phyloP scores from a whole-genome alignment of 2,888 invertebrate genomes.

The Drosophila prostipennis region DNA sequence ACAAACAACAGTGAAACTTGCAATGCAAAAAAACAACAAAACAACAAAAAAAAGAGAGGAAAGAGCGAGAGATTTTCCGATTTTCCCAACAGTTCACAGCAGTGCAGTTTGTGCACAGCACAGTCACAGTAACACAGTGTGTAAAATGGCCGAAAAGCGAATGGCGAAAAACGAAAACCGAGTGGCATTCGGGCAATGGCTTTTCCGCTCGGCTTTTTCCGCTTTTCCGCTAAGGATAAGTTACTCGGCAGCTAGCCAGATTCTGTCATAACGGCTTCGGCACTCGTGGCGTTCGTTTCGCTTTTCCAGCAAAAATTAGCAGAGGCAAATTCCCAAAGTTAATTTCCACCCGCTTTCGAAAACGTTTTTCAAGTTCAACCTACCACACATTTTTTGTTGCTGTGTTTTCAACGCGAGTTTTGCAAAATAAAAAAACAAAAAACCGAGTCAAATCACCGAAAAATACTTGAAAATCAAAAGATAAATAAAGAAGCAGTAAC shows the following conservation, averaged over 20 bases:
- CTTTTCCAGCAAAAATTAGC: conserved; percentile 29
- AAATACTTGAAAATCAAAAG: neutral
- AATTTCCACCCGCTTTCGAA: conserved; percentile 7
- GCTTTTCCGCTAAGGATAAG: conserved; percentile 63
- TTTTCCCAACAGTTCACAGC: conserved; percentile 4
- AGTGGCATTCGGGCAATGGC: conserved; percentile 11
- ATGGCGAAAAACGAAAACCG: neutral
- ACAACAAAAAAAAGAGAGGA: neutral
- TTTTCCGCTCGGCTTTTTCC: conserved; percentile 36
- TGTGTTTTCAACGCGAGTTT: conserved; percentile 8
- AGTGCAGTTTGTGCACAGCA: conserved; percentile 28
- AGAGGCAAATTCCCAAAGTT: neutral
- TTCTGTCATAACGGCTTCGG: conserved; percentile 78
- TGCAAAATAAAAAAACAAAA: neutral
- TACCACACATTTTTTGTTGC: conserved; percentile 1
- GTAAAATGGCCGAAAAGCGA: neutral
- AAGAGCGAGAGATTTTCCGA: conserved; percentile 4
- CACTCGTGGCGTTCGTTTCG: conserved; percentile 72
- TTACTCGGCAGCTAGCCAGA: conserved; percentile 72
- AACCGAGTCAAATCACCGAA: neutral
- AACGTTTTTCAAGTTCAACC: conserved; percentile 11
- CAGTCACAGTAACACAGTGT: too few relatives aligned
- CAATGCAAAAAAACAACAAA: neutral
- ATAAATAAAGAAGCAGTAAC: neutral
- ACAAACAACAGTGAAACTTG: conserved; percentile 24